These are phyloP conservation scores for Bergia puertoricense DNA, from an alignment of 92 coral and sea anemone species.

Conservation along the genomic window DNA sequence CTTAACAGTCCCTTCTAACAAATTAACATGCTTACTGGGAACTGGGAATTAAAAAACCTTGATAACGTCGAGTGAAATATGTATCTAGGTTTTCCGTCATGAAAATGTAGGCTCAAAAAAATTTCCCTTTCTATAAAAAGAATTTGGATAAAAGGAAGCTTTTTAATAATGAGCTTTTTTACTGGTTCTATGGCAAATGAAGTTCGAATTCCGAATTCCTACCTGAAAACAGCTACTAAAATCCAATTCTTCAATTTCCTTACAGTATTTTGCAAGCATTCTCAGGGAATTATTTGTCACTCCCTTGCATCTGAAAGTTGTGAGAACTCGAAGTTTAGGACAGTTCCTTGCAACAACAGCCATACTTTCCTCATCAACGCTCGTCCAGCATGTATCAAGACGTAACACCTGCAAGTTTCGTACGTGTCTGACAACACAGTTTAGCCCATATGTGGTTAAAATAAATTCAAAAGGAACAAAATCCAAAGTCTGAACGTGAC, in stretches of 20 bases:
- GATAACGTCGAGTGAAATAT: no score
- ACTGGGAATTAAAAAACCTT: no score
- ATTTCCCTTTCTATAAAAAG: no score
- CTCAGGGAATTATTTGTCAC: constrained; percentile 69
- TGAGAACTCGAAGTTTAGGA: constrained; percentile 69
- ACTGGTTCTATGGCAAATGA: no score
- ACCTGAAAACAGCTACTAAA: constrained; percentile 93
- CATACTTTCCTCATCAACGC: constrained; percentile 81
- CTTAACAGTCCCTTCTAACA: no score
- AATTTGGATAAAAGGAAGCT: no score
- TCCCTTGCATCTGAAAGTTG: constrained; percentile 75
- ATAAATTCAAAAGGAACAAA: constrained; percentile 71
- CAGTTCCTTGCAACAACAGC: constrained; percentile 72
- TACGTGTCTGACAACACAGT: constrained; percentile 48
- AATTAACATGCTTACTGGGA: no score
- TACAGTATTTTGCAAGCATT: constrained; percentile 64
- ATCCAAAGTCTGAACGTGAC: constrained; percentile 49
- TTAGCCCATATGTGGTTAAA: constrained; percentile 67
- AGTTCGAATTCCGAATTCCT: neutral
- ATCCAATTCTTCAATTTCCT: constrained; percentile 68
- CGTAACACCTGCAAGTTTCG: constrained; percentile 71
- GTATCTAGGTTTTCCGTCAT: no score
- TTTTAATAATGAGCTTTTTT: no score
- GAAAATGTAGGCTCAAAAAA: no score
- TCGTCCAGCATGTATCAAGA: constrained; percentile 80